Evolutionary conservation across 2,888 invertebrate genomes (phyloP), one percentile per base, ranked within the genome.

Genomic region (Nineta flava): DNA sequence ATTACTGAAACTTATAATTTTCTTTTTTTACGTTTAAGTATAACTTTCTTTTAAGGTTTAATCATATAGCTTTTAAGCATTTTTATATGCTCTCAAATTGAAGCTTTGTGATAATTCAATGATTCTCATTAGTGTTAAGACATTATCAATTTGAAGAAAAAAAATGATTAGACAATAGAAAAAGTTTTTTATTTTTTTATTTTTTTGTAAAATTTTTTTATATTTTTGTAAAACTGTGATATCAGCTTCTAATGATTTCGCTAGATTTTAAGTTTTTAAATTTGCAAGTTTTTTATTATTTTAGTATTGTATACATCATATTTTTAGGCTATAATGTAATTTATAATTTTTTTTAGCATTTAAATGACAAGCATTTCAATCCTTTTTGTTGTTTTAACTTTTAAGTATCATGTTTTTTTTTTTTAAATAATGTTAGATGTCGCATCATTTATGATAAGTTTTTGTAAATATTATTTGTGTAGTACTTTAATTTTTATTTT

Each of bases 181-280:
- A n/a, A 5, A 13, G 9, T 46, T 47, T n/a, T n/a, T 15, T 47
- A 34, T 35, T 26, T 47, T 17, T 34, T 47, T 17, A 17, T 43
- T 43, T 17, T 12, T 17, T 43, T 42, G 15, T 19, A 6, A 43
- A 7, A 21, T 43, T 43, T 12, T 43, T 43, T 19, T n/a, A n/a
- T n/a, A n/a, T n/a, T 40, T 26, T 26, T 26, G 26, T 43, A 46
- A 41, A 10, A 41, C 48, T 65, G 65, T 65, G 65, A 65, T 65
- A 65, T 65, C 65, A 65, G 65, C 65, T 64, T 62, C 49, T 53
- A 16, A 58, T 58, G 58, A 59, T 60, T 59, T 59, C 59, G 48
- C 34, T 48, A 42, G 32, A 10, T 31, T 26, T 48, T 34, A 44
- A 44, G 44, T 26, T 10, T 38, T 38, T 38, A 38, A 38, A 38